Conservation (phyloP, 1,140 invertebrate genomes). For the Ceratina japonica region DNA sequence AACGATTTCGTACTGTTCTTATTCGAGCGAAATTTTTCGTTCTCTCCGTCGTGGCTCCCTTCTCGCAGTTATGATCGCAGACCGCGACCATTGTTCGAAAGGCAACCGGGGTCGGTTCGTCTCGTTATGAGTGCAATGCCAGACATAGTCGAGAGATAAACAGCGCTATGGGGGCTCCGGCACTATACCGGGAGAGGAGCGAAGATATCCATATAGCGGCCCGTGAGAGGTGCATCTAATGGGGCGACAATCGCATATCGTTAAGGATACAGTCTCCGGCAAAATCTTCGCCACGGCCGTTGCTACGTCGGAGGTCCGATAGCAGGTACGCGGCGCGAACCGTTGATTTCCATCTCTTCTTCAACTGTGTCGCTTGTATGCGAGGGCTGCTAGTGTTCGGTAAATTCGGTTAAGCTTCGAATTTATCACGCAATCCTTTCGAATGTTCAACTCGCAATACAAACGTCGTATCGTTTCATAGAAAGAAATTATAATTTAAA, state of each 20-base stretch:
- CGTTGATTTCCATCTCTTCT: conserved; percentile 28
- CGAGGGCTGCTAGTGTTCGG: too few species aligned
- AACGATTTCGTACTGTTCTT: conserved; percentile 53
- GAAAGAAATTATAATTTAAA: too few species aligned
- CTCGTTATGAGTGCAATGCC: conserved; percentile 68
- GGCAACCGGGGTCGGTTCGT: conserved; percentile 63
- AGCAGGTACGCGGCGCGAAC: conserved; percentile 12
- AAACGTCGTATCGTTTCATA: too few species aligned
- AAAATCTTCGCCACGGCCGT: conserved; percentile 51
- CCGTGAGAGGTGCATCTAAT: conserved; percentile 73
- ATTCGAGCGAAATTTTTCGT: conserved; percentile 18
- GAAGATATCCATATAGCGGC: conserved; percentile 70
- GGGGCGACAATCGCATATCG: conserved; percentile 74
- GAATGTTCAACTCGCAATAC: too few species aligned
- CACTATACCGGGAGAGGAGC: conserved; percentile 62
- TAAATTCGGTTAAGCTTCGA: too few species aligned
- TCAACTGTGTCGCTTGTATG: neutral
- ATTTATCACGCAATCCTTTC: too few species aligned
- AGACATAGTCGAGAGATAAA: conserved; percentile 69
- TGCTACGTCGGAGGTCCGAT: conserved; percentile 58
- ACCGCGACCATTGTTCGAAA: conserved; percentile 71
- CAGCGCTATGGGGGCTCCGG: conserved; percentile 65
- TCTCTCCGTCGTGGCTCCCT: conserved; percentile 14
- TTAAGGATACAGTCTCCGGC: conserved; percentile 69
- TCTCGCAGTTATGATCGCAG: conserved; percentile 67